These are phyloP conservation scores for Leucopsar rothschildi DNA, from an alignment of 2,113 vertebrate genomes.

Conservation along the genomic window DNA sequence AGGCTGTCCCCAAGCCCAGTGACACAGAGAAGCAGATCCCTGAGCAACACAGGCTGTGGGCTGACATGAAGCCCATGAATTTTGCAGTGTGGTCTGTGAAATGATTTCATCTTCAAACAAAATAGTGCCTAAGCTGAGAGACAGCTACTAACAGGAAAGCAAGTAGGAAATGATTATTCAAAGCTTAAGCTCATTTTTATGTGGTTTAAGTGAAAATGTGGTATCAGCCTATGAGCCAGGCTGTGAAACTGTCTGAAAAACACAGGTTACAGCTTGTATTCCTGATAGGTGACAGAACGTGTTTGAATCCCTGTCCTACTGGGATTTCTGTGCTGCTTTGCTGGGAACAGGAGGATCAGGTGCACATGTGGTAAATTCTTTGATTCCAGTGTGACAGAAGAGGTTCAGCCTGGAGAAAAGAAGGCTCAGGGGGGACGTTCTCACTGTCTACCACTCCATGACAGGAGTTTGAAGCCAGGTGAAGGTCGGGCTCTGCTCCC, in stretches of 20 bases:
- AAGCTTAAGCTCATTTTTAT: not conserved
- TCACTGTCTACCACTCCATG: not conserved
- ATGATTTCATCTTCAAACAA: not conserved
- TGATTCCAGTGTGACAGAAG: not conserved
- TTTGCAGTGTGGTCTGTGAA: not conserved
- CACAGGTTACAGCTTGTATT: not conserved
- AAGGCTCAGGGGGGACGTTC: not conserved
- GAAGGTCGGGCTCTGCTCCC: rapidly evolving
- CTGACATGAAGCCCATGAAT: not conserved
- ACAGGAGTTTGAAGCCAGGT: not conserved
- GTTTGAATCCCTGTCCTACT: not conserved
- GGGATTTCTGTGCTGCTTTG: not conserved
- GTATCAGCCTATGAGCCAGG: not conserved
- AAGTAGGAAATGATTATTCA: not conserved
- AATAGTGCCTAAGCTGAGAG: not conserved
- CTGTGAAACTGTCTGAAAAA: not conserved
- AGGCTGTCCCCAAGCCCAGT: not conserved
- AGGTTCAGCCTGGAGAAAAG: not conserved
- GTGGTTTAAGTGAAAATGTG: not conserved
- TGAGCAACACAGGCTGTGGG: not conserved
- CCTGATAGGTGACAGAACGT: not conserved
- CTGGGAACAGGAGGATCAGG: rapidly evolving
- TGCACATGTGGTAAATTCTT: not conserved
- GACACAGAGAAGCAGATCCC: not conserved
- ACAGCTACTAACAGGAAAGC: not conserved